A percentile compares a stretch with the other conserved stretches of the same genome.
phyloP scores from a whole-genome alignment of 2,113 vertebrate genomes.

The Oplegnathus fasciatus region DNA sequence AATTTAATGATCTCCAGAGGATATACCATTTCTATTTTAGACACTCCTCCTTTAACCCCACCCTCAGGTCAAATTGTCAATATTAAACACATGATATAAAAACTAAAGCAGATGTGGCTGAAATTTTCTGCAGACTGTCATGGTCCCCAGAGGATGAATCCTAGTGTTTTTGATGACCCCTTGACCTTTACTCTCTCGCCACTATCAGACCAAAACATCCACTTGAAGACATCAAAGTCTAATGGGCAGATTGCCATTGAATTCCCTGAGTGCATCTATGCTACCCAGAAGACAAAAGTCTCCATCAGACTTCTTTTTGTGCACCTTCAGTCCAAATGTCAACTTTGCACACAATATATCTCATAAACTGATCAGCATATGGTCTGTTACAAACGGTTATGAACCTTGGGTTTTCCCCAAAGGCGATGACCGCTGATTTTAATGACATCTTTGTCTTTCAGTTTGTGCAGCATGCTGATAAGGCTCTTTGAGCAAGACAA shows the following conservation, averaged over 20 bases:
- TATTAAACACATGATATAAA: not conserved
- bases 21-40: not conserved
- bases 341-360: not conserved
- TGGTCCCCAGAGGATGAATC: not conserved
- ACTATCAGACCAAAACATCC: conserved; percentile 5
- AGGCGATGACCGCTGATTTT: not conserved
- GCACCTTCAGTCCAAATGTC: not conserved
- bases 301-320: not conserved
- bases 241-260: conserved; percentile 9
- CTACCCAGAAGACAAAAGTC: not conserved
- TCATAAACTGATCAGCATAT: not conserved
- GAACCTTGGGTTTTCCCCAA: not conserved
- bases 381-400: not conserved
- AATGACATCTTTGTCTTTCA: not conserved
- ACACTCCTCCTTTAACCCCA: not conserved
- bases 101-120: not conserved
- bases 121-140: not conserved
- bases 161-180: conserved; percentile 1
- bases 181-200: not conserved
- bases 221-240: not conserved
- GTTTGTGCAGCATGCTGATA: conserved; percentile 7
- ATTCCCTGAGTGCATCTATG: not conserved
- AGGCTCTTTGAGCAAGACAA: not conserved
- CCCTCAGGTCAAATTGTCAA: not conserved
- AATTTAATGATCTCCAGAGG: not conserved